Evolutionary conservation across 1,140 invertebrate species (phyloP).

Genomic region (Drosophila asahinai): DNA sequence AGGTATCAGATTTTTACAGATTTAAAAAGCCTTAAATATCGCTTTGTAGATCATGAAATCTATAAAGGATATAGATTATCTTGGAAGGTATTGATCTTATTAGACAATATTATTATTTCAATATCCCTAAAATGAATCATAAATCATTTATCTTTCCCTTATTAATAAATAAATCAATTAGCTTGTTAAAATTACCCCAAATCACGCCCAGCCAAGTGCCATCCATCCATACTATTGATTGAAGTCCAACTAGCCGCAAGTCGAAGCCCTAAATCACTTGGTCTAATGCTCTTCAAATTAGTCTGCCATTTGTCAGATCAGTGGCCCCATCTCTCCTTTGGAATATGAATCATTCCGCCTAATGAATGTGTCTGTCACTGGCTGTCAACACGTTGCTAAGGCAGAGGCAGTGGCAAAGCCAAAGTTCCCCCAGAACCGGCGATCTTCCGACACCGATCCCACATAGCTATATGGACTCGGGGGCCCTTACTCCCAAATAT

Average conservation of each 20-base stretch:
- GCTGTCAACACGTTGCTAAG: constrained; percentile 79
- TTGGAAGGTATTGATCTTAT: too few species aligned
- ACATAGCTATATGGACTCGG: constrained; percentile 5
- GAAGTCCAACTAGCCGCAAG: constrained; percentile 33
- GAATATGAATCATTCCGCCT: constrained; percentile 78
- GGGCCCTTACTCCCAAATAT: constrained; percentile 65
- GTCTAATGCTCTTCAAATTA: constrained; percentile 71
- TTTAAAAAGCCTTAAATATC: too few species aligned
- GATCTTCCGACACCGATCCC: constrained; percentile 31
- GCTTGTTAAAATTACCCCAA: constrained; percentile 20
- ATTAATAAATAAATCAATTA: constrained; percentile 5
- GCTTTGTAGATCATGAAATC: too few species aligned
- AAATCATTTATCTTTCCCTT: not conserved
- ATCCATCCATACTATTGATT: constrained; percentile 49
- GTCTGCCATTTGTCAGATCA: constrained; percentile 60
- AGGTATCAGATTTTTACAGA: too few species aligned
- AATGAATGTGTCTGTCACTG: constrained; percentile 83
- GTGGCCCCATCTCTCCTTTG: not conserved
- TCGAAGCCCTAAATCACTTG: constrained; percentile 65
- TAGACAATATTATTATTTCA: too few species aligned
- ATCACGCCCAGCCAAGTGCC: constrained; percentile 25
- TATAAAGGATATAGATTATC: not conserved
- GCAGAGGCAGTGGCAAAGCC: constrained; percentile 8
- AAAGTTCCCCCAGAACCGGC: constrained; percentile 23
- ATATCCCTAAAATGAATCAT: too few species aligned